Conservation (phyloP, 2,888 invertebrate species). For the Tipula unca region DNA sequence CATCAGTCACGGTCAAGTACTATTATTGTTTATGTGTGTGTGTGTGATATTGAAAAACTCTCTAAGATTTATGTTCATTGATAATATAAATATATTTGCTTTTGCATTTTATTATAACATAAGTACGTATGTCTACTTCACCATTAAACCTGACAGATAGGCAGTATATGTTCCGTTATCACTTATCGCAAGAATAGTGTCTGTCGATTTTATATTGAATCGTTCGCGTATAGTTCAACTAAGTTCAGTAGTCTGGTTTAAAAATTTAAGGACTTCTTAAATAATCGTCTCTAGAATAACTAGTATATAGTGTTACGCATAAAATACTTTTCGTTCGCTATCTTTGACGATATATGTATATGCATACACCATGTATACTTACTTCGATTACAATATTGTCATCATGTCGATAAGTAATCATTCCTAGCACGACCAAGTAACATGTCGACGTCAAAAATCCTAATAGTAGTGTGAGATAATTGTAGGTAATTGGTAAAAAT, state of each 20-base stretch:
- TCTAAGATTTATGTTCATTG: neutral
- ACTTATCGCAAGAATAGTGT: neutral
- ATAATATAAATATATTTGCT: neutral
- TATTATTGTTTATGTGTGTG: neutral
- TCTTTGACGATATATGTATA: neutral
- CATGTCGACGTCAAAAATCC: constrained; percentile 59
- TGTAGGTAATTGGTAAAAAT: constrained; percentile 71
- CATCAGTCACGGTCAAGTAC: neutral
- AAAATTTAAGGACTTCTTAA: neutral
- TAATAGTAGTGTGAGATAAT: constrained; percentile 58
- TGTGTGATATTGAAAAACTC: neutral
- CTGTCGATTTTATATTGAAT: neutral
- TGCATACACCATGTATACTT: constrained; percentile 23
- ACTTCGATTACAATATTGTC: constrained; percentile 40
- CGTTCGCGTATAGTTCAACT: neutral
- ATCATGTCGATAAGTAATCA: constrained; percentile 47
- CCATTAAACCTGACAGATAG: neutral
- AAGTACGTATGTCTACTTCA: neutral
- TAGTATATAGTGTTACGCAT: neutral
- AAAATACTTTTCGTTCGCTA: neutral
- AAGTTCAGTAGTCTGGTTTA: neutral
- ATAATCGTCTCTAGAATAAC: neutral
- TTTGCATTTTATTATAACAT: neutral
- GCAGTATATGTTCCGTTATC: neutral
- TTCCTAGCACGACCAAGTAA: constrained; percentile 52